Base-by-base conservation (phyloP, 2,888 invertebrate species). In the Phoronis australis region DNA sequence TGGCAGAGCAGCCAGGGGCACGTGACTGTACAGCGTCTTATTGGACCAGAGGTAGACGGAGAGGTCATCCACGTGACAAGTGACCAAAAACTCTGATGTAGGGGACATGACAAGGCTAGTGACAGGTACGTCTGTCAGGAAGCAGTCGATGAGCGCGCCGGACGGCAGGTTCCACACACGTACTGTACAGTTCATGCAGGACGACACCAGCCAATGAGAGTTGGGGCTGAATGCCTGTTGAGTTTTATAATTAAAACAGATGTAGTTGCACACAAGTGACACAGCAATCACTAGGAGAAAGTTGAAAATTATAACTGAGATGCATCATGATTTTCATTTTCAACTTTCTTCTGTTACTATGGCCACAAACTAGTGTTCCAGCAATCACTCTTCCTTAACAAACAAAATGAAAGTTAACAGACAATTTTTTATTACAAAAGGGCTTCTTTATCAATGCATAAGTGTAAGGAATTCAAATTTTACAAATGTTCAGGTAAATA, bases 41-140 rank as follows among this genome's bases (percentile, higher is more conserved):
- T 97, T 99, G 0, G 89, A 85, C 97, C 97, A 99, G 31, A 99
- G 80, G 71, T 88, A 93, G 47, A 99, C 83, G 1, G 95, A 96
- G 21, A 94, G 78, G 66, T 89, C 85, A 54, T 89, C 88, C 0
- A 88, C 85, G 68, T 97, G 95, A 0, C 88, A 84, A 0, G 95
- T 94, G 0, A 88, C 93, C 52, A 99, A 78, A 68, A 85, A 90
- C 71, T 93, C 90, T 0, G 92, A 92, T 0, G 87, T 90, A 0
- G 93, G 90, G 0, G 95, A 95, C 82, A 97, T 87, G 42, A 85
- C 83, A 18, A 99, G 72, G 0, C 91, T 91, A 1, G 87, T 85
- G 56, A 93, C 91, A 0, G 94, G 87, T 12, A 85, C 82, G 54
- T 88, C 85, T 18, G 89, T 71, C n/a, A 73, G 62, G 59, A 83